Conservation (phyloP, 2,797 vertebrate species). For the Microctenopoma stevenorrisi region DNA sequence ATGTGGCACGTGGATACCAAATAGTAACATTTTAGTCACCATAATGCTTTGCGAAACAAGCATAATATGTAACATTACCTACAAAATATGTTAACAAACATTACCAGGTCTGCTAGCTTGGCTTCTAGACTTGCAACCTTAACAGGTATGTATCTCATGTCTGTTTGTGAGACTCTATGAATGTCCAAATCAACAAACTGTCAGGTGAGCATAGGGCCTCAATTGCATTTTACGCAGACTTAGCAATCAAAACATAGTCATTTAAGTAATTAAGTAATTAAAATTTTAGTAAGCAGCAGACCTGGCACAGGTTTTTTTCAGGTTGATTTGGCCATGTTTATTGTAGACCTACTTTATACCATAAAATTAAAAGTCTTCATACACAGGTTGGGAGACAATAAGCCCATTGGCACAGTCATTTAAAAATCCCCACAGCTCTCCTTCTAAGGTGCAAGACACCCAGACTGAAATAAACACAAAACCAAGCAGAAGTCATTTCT, state of each 20-base stretch:
- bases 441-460: neutral
- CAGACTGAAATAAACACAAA: neutral
- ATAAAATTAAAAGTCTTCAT: neutral
- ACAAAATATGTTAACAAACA: no score
- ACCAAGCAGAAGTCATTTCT: neutral
- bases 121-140: neutral
- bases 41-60: conserved; percentile 6
- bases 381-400: neutral
- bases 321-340: neutral
- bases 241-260: neutral
- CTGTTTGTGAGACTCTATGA: neutral
- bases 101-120: neutral
- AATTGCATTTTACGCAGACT: neutral
- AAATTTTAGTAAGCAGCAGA: neutral
- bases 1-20: neutral
- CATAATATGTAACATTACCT: neutral
- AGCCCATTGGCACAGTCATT: neutral
- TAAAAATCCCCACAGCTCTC: neutral
- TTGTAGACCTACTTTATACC: neutral
- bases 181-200: neutral
- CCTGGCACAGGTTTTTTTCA: neutral
- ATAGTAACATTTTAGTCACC: neutral
- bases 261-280: neutral
- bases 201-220: neutral
- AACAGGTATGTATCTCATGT: neutral